These are phyloP conservation scores for Hippoglossus hippoglossus DNA, from an alignment of 2,797 vertebrate species.

Conservation along the genomic window DNA sequence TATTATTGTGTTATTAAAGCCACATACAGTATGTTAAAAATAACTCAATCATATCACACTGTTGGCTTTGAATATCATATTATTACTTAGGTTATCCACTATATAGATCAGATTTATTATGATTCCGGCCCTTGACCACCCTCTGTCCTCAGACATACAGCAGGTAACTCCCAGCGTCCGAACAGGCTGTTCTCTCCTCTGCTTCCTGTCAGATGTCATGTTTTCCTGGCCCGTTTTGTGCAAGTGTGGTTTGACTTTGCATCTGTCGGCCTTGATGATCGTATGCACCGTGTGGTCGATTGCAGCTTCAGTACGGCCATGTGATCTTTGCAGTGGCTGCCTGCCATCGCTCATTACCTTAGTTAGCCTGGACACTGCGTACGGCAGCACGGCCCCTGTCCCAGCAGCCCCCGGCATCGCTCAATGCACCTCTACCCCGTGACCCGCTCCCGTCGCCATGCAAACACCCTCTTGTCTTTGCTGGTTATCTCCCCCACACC, in stretches of 20 bases:
- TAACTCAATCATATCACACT: neutral
- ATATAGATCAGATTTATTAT: neutral
- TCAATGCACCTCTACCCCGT: slow-evolving; percentile 3
- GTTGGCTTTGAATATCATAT: neutral
- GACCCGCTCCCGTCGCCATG: slow-evolving; percentile 19
- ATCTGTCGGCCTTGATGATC: slow-evolving; percentile 59
- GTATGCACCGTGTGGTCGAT: slow-evolving; percentile 50
- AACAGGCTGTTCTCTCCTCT: slow-evolving; percentile 30
- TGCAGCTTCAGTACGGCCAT: slow-evolving; percentile 49
- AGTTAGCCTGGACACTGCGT: slow-evolving; percentile 51
- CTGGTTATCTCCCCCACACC: slow-evolving; percentile 36
- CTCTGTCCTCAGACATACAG: neutral
- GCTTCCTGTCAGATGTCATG: slow-evolving; percentile 37
- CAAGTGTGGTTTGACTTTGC: slow-evolving; percentile 42
- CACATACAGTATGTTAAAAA: too few species aligned
- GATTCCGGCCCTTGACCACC: neutral
- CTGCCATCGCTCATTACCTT: slow-evolving; percentile 53
- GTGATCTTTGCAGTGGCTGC: slow-evolving; percentile 66
- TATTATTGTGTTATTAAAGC: too few species aligned
- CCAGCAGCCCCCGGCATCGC: slow-evolving; percentile 1
- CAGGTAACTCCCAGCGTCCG: neutral
- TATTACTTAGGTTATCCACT: neutral
- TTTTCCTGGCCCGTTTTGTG: slow-evolving; percentile 25
- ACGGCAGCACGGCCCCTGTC: slow-evolving; percentile 1
- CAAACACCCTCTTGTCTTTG: slow-evolving; percentile 27